Evolutionary conservation across 2,888 invertebrate species (phyloP).

Genomic region (Desoria tigrina): DNA sequence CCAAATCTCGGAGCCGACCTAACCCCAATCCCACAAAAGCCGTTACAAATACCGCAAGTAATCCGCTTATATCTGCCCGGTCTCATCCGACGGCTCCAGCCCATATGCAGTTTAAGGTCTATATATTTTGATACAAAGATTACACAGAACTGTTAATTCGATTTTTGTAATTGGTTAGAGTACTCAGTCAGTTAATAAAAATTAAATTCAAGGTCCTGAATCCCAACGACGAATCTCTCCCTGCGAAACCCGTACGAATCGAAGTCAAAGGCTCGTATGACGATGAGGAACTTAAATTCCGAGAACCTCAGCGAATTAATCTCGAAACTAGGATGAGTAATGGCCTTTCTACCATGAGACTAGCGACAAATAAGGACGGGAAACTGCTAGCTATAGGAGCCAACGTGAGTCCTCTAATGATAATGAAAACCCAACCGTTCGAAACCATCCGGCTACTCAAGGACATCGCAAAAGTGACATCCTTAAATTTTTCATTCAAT

Average conservation of each 20-base stretch:
- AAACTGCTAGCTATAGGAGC: slow-evolving; percentile 43
- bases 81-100: neutral
- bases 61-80: slow-evolving; percentile 16
- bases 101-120: neutral
- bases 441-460: slow-evolving; percentile 39
- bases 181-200: too few relatives aligned
- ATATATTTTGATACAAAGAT: too few relatives aligned
- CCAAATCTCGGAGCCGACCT: slow-evolving; percentile 33
- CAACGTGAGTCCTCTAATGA: slow-evolving; percentile 42
- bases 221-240: neutral
- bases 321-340: slow-evolving; percentile 31
- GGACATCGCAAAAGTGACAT: slow-evolving; percentile 38
- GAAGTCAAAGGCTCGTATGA: slow-evolving; percentile 27
- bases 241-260: slow-evolving; percentile 14
- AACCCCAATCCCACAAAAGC: neutral
- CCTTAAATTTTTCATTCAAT: slow-evolving; percentile 32
- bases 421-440: slow-evolving; percentile 39
- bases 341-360: slow-evolving; percentile 37
- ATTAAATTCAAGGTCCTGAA: too few relatives aligned
- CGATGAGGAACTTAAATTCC: slow-evolving; percentile 17
- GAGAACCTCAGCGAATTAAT: slow-evolving; percentile 10
- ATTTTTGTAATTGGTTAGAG: too few relatives aligned
- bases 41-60: neutral
- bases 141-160: too few relatives aligned
- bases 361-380: slow-evolving; percentile 39